These are phyloP conservation scores for Carassius auratus DNA, from an alignment of 2,113 vertebrate species.

Conservation along the genomic window DNA sequence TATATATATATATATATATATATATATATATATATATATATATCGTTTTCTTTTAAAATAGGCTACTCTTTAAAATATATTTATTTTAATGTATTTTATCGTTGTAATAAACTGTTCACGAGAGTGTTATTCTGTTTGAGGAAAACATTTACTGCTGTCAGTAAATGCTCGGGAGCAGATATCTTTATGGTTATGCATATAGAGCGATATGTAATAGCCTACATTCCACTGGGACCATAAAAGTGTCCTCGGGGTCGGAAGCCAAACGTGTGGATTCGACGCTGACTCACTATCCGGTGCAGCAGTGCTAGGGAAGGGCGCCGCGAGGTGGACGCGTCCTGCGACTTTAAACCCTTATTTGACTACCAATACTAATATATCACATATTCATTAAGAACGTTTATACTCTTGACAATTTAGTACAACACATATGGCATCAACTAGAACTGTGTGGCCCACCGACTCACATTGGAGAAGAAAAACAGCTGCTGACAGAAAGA, in stretches of 20 bases:
- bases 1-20: too few relatives aligned
- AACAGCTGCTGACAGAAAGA: background rate
- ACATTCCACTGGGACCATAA: background rate
- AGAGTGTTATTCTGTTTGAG: background rate
- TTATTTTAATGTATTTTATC: background rate
- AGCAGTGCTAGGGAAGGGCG: slow-evolving; percentile 30
- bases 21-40: too few relatives aligned
- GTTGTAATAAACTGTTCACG: background rate
- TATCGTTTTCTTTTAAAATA: too few relatives aligned
- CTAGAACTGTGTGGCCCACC: background rate
- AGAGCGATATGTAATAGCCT: slow-evolving; percentile 12
- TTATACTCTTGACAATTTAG: background rate
- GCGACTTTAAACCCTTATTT: background rate
- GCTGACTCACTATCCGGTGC: background rate
- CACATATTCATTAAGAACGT: background rate
- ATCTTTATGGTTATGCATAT: slow-evolving; percentile 1
- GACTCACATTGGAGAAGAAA: background rate
- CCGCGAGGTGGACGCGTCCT: slow-evolving; percentile 32
- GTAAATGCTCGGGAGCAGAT: background rate
- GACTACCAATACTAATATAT: background rate
- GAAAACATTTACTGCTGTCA: background rate
- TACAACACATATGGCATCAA: background rate
- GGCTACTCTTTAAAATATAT: background rate
- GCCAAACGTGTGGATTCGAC: background rate
- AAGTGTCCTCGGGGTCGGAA: slow-evolving; percentile 3